A percentile compares a stretch with the other conserved stretches of the same genome.
phyloP scores from a whole-genome alignment of 2,888 invertebrate genomes.

The Habroteleia sp. region DNA sequence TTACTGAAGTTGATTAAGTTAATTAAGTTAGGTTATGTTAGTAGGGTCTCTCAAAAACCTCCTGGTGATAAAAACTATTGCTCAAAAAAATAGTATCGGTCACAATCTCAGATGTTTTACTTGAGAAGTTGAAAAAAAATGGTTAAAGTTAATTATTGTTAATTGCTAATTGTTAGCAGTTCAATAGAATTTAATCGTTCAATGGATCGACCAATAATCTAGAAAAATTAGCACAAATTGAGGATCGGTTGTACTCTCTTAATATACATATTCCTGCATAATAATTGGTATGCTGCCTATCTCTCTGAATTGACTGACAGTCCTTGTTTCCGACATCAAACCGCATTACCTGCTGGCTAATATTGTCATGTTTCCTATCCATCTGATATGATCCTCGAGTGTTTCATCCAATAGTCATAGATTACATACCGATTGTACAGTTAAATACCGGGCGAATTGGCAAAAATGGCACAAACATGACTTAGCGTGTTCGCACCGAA shows the following conservation, averaged over 20 bases:
- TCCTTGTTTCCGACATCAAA: conserved; percentile 53
- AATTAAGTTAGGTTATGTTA: too few relatives aligned
- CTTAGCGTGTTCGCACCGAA: background rate
- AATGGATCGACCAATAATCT: background rate
- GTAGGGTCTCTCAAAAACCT: too few relatives aligned
- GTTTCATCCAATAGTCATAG: conserved; percentile 31
- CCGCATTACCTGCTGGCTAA: conserved; percentile 48
- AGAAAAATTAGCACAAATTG: conserved; percentile 6
- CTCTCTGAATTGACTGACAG: conserved; percentile 50
- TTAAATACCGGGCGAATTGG: conserved; percentile 3
- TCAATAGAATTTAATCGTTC: too few relatives aligned
- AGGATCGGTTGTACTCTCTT: conserved; percentile 10
- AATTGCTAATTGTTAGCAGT: too few relatives aligned
- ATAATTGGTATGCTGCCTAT: conserved; percentile 50
- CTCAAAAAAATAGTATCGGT: too few relatives aligned
- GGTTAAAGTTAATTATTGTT: too few relatives aligned
- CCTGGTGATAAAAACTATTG: too few relatives aligned
- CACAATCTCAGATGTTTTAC: too few relatives aligned
- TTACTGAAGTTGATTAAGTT: too few relatives aligned
- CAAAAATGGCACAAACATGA: background rate
- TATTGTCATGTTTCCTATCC: conserved; percentile 49
- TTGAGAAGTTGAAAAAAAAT: too few relatives aligned
- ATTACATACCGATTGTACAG: conserved; percentile 5
- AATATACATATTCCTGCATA: conserved; percentile 16
- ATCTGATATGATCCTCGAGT: conserved; percentile 32